Percentiles rank a stretch among this genome's conserved stretches.
Evolutionary conservation across 2,113 vertebrate genomes (phyloP).

Genomic region (Bos javanicus): DNA sequence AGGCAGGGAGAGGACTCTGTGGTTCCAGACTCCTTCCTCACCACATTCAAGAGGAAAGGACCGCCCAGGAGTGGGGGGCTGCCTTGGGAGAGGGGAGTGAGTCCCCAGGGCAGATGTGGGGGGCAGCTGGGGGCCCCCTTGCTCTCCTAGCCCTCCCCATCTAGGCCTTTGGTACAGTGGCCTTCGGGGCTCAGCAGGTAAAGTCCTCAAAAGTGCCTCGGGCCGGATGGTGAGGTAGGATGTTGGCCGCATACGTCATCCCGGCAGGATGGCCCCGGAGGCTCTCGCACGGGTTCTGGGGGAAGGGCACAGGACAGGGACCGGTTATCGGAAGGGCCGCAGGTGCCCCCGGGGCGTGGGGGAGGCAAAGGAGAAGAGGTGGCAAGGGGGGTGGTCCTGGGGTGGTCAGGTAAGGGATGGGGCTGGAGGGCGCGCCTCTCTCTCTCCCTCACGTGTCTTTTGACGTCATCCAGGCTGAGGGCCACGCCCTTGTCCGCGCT

Average conservation of each 20-base stretch:
- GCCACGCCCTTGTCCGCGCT: conserved; percentile 95
- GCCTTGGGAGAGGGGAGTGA: conserved; percentile 37
- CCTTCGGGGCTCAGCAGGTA: conserved; percentile 89
- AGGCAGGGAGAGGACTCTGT: conserved; percentile 65
- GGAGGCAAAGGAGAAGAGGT: neutral
- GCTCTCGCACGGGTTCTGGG: conserved; percentile 94
- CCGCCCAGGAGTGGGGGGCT: conserved; percentile 24
- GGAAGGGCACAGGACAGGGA: neutral
- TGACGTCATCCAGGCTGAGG: conserved; percentile 97
- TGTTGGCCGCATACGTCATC: conserved; percentile 96
- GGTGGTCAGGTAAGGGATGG: neutral
- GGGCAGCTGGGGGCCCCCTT: neutral
- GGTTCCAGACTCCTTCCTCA: conserved; percentile 63
- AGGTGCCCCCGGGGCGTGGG: neutral
- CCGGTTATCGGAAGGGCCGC: neutral
- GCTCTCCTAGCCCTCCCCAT: conserved; percentile 54
- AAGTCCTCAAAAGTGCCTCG: conserved; percentile 99
- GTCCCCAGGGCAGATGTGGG: conserved; percentile 41
- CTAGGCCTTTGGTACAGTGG: conserved; percentile 75
- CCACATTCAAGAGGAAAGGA: conserved; percentile 57
- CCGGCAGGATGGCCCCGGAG: conserved; percentile 91
- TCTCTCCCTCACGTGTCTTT: conserved; percentile 91
- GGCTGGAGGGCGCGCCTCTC: fast-evolving
- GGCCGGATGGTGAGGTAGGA: conserved; percentile 98
- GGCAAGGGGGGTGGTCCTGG: neutral